Evolutionary conservation across 2,797 vertebrate species (phyloP), one percentile per base, ranked within the genome.

Genomic region (Mycteria americana): DNA sequence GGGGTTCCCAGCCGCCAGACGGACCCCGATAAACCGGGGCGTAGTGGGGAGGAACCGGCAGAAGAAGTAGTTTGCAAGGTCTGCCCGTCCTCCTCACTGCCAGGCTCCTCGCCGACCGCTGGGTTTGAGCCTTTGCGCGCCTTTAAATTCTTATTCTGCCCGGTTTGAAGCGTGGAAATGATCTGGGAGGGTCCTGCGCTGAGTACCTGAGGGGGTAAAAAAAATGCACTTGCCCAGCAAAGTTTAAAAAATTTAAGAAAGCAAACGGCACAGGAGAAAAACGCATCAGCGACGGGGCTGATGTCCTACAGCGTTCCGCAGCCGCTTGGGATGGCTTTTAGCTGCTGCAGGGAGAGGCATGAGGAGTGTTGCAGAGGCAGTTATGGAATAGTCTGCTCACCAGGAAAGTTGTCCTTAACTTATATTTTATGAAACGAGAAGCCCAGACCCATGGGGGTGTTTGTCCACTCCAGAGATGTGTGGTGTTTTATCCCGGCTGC

Each of bases 1-100:
- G 48, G 31, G 18, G 59, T 6, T 85, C n/a, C 67, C n/a, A 8
- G 46, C 9, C 0, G 2, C 25, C 6, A 0, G 30, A 2, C 0
- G 9, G 31, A 18, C 33, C 68, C 57, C 1, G 1, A 4, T 6
- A 23, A 41, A 45, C n/a, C 12, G 11, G 46, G 37, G 45, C 19
- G 7, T 1, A 12, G 3, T 4, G 64, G 64, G 74, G 17, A 17
- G 39, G 12, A 25, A 48, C 18, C 0, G 2, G 51, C n/a, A 65
- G 54, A 16, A 53, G 33, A 4, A 37, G 27, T 6, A 8, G 13
- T 28, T 41, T 17, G 35, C 11, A 4, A 9, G 54, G 3, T 65
- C 48, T 62, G 12, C 31, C 21, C 4, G 2, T 48, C 43, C 53
- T 28, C 13, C 7, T 70, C 9, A 0, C n/a, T 31, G 35, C 48